Conservation (phyloP, 2,797 vertebrate genomes). For the Eulemur rubriventer region DNA sequence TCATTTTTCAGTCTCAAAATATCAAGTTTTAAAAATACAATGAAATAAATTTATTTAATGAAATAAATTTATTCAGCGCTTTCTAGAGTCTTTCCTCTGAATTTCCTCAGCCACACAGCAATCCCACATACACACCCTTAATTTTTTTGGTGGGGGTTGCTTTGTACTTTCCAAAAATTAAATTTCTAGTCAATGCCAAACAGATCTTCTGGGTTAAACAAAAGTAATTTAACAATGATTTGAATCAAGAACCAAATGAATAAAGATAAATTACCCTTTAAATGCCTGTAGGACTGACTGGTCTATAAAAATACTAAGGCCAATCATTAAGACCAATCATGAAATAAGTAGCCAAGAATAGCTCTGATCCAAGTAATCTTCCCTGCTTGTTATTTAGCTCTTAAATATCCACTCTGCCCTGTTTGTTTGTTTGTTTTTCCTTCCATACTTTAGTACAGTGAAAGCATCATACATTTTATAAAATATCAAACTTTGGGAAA, state of each 20-base stretch:
- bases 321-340: not conserved
- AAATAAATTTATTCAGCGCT: not conserved
- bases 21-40: not conserved
- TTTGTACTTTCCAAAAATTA: not conserved
- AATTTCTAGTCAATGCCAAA: not conserved
- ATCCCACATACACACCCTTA: not conserved
- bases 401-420: not conserved
- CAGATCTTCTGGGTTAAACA: not conserved
- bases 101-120: not conserved
- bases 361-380: not conserved
- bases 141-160: not conserved
- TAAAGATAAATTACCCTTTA: not conserved
- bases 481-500: not conserved
- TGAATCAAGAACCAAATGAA: constrained; percentile 12
- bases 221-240: constrained; percentile 9
- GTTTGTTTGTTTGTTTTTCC: constrained; percentile 34
- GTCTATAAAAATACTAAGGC: not conserved
- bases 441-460: not conserved
- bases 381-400: not conserved
- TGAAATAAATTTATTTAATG: not conserved
- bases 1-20: constrained; percentile 36
- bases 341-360: not conserved
- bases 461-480: not conserved
- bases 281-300: not conserved
- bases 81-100: not conserved